Base-by-base conservation (phyloP, 1,140 invertebrate species). In the Galleria mellonella region DNA sequence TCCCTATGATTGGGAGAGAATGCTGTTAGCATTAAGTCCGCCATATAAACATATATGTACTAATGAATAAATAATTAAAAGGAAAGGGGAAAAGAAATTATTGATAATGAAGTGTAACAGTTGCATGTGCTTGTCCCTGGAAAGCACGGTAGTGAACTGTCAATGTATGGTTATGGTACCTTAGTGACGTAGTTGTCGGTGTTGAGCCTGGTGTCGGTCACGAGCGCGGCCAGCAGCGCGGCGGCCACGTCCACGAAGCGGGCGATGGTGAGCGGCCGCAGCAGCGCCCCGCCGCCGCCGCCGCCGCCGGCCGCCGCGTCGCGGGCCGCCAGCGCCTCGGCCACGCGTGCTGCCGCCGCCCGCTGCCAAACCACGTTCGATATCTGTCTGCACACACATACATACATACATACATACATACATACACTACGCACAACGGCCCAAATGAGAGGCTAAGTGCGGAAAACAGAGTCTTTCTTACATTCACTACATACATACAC, bases 221-320 rank as follows among this genome's bases (percentile, higher is more conserved):
- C 50, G 13, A 77, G 35, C 11, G 55, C 43, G 1, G 38, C 40
- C 15, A 81, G 60, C 38, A 81, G 55, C 0, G 42, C 51, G 0
- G 47, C 60, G 1, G 53, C 48, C 14, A 81, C 58, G 35, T 79
- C 69, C 7, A 83, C 71, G 46, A 83, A 83, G 39, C 70, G 68
- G 14, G 76, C 67, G 46, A 81, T 83, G 41, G 79, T 81, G 46
- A 83, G 73, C 31, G 76, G 79, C 0, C 73, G 60, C 9, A 77
- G 41, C 8, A 83, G 32, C 63, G 58, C 17, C 31, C 39, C n/a
- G 54, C 38, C 38, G 73, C 55, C 27, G 60, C 62, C 11, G 57
- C 59, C 32, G 52, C 61, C 7, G 62, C 42, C 4, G 72, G 73
- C 63, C 73, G 73, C 77, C 51, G 12, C 48, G 30, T 9, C 55